phyloP scores from a whole-genome alignment of 2,113 vertebrate genomes.

The Lepus americanus region DNA sequence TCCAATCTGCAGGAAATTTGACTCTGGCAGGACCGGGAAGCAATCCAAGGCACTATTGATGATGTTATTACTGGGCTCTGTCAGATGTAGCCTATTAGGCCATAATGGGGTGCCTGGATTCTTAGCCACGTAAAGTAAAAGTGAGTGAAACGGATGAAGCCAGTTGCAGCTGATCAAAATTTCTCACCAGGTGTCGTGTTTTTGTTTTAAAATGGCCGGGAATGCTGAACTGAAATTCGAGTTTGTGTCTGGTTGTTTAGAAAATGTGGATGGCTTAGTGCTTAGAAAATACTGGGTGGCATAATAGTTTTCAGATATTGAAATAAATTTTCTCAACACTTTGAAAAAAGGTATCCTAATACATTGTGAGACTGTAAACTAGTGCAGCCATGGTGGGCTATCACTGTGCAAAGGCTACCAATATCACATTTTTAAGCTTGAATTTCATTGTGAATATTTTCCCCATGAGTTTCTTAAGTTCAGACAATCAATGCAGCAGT shows the following conservation, averaged over 20 bases:
- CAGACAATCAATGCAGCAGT: background rate
- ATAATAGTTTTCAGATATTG: background rate
- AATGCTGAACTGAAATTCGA: background rate
- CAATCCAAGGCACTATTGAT: background rate
- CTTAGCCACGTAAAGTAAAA: background rate
- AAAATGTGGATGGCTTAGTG: background rate
- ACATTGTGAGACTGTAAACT: too few species aligned
- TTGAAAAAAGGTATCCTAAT: background rate
- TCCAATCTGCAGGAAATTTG: background rate
- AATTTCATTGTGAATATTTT: conserved; percentile 13
- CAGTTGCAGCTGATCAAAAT: background rate
- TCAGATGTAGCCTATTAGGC: background rate
- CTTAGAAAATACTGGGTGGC: background rate
- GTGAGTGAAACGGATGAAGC: background rate
- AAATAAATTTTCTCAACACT: background rate
- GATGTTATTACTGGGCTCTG: background rate
- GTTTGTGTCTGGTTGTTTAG: background rate
- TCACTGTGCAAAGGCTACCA: background rate
- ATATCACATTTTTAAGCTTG: background rate
- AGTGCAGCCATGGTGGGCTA: background rate
- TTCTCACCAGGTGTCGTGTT: background rate
- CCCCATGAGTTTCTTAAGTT: conserved; percentile 2
- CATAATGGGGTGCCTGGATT: background rate
- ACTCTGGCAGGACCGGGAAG: conserved; percentile 22
- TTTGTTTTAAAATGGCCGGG: background rate